These are phyloP conservation scores for Garra rufa DNA, from an alignment of 2,113 vertebrate genomes.

Conservation along the genomic window DNA sequence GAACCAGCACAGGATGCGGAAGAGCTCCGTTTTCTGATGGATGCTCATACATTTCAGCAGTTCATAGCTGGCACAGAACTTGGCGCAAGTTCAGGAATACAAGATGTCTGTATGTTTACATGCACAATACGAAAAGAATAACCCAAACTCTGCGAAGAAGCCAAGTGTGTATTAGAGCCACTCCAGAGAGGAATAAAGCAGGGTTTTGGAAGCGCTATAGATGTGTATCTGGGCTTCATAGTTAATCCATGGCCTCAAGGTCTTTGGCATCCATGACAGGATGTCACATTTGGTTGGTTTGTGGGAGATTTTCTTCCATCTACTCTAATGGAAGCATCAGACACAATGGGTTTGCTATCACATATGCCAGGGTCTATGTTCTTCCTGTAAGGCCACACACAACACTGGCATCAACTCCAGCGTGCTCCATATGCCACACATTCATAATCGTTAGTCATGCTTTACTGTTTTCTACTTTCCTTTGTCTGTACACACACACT, in stretches of 20 bases:
- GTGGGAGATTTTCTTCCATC: slow-evolving; percentile 21
- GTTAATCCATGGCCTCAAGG: slow-evolving; percentile 38
- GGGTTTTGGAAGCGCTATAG: slow-evolving; percentile 9
- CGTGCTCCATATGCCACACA: slow-evolving; percentile 29
- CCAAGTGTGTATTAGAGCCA: slow-evolving; percentile 33
- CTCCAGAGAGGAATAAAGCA: background rate
- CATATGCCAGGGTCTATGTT: slow-evolving; percentile 14
- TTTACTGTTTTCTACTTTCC: slow-evolving; percentile 47
- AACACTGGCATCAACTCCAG: slow-evolving; percentile 8
- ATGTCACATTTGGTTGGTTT: slow-evolving; percentile 30
- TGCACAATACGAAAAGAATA: slow-evolving; percentile 3
- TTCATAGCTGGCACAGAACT: slow-evolving; percentile 10
- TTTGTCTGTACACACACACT: slow-evolving; percentile 10
- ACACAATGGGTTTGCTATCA: slow-evolving; percentile 22
- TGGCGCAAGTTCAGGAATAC: slow-evolving; percentile 13
- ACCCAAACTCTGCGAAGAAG: background rate
- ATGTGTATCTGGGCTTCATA: slow-evolving; percentile 29
- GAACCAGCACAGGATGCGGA: background rate
- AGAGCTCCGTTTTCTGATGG: slow-evolving; percentile 15
- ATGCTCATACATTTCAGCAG: slow-evolving; percentile 19
- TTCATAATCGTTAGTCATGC: slow-evolving; percentile 58
- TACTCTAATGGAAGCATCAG: slow-evolving; percentile 22
- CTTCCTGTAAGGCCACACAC: slow-evolving; percentile 23
- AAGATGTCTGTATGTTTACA: slow-evolving; percentile 19
- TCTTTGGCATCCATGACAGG: slow-evolving; percentile 23